Conservation (phyloP, 2,888 invertebrate species). For the Parnassius orleans region DNA sequence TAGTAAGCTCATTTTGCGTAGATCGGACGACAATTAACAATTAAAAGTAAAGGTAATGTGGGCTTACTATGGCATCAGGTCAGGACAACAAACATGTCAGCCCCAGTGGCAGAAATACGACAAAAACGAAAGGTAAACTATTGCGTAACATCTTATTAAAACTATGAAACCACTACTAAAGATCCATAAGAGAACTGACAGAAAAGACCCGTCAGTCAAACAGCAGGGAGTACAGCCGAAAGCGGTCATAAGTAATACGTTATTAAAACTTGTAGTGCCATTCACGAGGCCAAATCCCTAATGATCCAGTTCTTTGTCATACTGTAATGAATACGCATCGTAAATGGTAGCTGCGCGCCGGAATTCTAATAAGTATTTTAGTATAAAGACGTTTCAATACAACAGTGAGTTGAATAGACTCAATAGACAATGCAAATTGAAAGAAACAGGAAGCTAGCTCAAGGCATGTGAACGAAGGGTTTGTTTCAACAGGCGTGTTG, state of each 20-base stretch:
- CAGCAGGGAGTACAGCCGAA: constrained; percentile 3
- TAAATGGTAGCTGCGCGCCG: constrained; percentile 16
- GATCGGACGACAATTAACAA: too few species aligned
- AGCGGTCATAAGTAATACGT: constrained; percentile 2
- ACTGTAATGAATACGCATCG: constrained; percentile 14
- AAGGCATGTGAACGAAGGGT: constrained; percentile 12
- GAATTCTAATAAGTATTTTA: constrained; percentile 21
- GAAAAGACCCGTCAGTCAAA: not conserved
- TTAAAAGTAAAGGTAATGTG: too few species aligned
- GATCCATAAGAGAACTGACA: too few species aligned
- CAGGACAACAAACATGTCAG: too few species aligned
- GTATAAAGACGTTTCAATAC: constrained; percentile 21
- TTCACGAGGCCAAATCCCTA: constrained; percentile 10
- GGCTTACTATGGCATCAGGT: too few species aligned
- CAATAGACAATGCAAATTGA: constrained; percentile 17
- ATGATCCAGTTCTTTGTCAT: constrained; percentile 8
- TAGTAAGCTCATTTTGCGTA: too few species aligned
- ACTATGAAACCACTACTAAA: too few species aligned
- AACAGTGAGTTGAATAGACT: constrained; percentile 12
- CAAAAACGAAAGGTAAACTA: too few species aligned
- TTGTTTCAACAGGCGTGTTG: constrained; percentile 6
- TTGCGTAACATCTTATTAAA: too few species aligned
- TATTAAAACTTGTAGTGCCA: constrained; percentile 1
- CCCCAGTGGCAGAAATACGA: too few species aligned
- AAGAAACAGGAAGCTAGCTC: constrained; percentile 24